Base-by-base conservation (phyloP, 2,888 invertebrate species). In the Callimorpha dominula region DNA sequence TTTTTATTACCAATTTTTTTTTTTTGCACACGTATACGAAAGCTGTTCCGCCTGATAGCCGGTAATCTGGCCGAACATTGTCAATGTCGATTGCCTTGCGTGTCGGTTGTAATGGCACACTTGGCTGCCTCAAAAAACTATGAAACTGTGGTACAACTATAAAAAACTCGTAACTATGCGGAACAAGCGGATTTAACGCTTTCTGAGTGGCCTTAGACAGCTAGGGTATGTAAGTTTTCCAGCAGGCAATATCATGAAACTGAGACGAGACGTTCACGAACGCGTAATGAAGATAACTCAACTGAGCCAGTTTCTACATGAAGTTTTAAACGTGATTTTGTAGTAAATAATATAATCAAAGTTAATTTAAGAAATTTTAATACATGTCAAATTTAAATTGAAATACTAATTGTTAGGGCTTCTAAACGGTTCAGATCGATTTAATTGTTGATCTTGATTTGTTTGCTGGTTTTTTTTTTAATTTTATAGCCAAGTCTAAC, bases 201-300 rank as follows among this genome's bases (percentile, higher is more conserved):
- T 52, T 43, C 20, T 70, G 54, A 14, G 31, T 70, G 70, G 74
- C 77, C 72, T 46, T 31, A 68, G 49, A 42, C 70, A 68, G 64
- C 75, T 66, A 74, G 66, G 69, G 54, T 82, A 74, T 72, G 68
- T 65, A 77, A 78, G 81, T 77, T 81, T 81, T 82, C 83, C 76
- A 74, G 73, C 63, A 70, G 63, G 71, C 62, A 74, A 73, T 70
- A 62, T 65, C 72, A 76, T 81, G 77, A 79, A 83, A 74, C 65
- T 72, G 63, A 81, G 77, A 72, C 68, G 70, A 75, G 74, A 71
- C 68, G 72, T 69, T 65, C 78, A 64, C 42, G 60, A 78, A 68
- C 71, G 76, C 40, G 71, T 81, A 65, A 65, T 65, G 73, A 81
- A 81, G 78, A 83, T 83, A 75, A 73, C 81, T 65, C 66, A 71